phyloP scores from a whole-genome alignment of 92 coral and sea anemone genomes.

The Umimayanthus chanpuru region DNA sequence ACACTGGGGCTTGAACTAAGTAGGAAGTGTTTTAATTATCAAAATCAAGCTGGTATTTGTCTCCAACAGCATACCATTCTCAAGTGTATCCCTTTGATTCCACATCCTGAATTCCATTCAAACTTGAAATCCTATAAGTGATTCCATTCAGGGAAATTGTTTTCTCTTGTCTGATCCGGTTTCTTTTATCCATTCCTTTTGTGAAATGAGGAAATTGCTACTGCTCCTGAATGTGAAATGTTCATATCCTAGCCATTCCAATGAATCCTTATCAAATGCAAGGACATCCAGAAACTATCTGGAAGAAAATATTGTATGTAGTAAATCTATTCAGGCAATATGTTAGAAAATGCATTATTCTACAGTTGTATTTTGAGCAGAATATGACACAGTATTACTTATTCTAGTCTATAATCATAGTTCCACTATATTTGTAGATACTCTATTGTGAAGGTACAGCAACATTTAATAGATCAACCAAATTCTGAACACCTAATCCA shows the following conservation, averaged over 20 bases:
- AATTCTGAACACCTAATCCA: no score
- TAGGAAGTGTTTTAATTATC: neutral
- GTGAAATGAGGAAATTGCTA: slow-evolving; percentile 44
- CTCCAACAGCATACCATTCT: slow-evolving; percentile 41
- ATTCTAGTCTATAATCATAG: neutral
- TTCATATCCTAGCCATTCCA: slow-evolving; percentile 45
- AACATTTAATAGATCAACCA: neutral
- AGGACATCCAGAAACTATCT: slow-evolving; percentile 42
- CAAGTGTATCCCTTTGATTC: slow-evolving; percentile 31
- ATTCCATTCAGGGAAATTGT: slow-evolving; percentile 32
- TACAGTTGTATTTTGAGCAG: neutral
- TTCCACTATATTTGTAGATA: neutral
- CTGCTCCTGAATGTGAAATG: slow-evolving; percentile 43
- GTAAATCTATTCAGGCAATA: neutral
- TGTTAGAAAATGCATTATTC: neutral
- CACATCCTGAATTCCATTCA: slow-evolving; percentile 46
- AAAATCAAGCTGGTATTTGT: slow-evolving; percentile 27
- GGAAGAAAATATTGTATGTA: slow-evolving; percentile 42
- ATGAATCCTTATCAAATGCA: slow-evolving; percentile 46
- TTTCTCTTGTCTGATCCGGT: slow-evolving; percentile 24
- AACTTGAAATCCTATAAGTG: slow-evolving; percentile 36
- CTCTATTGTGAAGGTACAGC: neutral
- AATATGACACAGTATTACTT: neutral
- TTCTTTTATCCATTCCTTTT: slow-evolving; percentile 36
- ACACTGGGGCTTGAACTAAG: neutral